Conservation (phyloP, 2,113 vertebrate species). For the Plecturocebus donacophilus region DNA sequence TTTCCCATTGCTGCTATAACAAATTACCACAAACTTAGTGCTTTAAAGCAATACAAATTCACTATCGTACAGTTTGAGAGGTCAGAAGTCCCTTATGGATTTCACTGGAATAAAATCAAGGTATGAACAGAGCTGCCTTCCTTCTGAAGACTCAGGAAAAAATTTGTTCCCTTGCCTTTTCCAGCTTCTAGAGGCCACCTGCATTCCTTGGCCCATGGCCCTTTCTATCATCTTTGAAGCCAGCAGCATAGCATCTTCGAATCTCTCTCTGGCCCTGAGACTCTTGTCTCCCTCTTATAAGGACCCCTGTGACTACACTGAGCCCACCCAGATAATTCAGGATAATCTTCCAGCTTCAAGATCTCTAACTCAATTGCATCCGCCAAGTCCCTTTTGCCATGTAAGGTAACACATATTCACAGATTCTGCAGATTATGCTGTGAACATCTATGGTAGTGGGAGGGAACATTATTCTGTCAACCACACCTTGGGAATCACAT, state of each 20-base stretch:
- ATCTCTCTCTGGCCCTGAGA: neutral
- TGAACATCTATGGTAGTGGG: neutral
- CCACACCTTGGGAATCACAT: neutral
- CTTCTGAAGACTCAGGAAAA: neutral
- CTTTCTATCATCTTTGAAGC: neutral
- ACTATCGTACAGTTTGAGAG: neutral
- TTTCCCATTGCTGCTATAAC: neutral
- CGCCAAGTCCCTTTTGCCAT: neutral
- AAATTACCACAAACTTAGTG: neutral
- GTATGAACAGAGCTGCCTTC: neutral
- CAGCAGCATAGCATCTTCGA: neutral
- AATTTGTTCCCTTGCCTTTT: neutral
- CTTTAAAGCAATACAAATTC: neutral
- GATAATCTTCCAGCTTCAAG: neutral
- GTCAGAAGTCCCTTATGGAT: neutral
- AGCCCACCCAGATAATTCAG: neutral
- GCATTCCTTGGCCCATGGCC: neutral
- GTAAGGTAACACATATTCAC: neutral
- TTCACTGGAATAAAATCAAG: slow-evolving; percentile 16
- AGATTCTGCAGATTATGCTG: neutral
- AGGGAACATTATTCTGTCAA: neutral
- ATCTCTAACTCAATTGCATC: neutral
- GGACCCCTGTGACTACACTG: neutral
- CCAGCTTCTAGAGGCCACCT: neutral
- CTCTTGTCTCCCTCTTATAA: neutral